Conservation (phyloP, 2,113 vertebrate genomes). For the Tupaia tana region DNA sequence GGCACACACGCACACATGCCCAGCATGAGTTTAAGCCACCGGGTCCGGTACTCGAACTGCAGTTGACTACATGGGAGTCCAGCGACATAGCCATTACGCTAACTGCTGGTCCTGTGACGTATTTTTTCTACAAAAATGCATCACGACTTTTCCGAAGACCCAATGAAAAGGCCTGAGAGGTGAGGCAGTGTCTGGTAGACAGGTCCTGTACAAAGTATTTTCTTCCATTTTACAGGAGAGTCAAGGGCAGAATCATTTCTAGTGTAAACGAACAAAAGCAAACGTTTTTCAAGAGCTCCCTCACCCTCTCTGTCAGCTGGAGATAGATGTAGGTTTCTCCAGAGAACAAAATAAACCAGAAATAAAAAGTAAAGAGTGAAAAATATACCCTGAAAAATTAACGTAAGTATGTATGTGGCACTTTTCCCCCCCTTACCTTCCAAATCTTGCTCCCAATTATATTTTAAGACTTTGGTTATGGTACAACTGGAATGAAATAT, state of each 20-base stretch:
- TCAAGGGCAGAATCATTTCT: not conserved
- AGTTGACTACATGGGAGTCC: no score
- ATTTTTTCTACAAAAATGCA: no score
- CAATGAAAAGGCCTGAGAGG: not conserved
- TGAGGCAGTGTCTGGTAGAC: not conserved
- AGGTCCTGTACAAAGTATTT: not conserved
- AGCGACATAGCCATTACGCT: no score
- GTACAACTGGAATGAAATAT: constrained; percentile 43
- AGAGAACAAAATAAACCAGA: constrained; percentile 31
- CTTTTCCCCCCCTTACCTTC: not conserved
- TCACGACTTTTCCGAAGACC: no score
- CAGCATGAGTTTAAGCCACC: no score
- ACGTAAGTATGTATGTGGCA: not conserved
- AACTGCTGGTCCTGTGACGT: no score
- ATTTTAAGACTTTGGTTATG: constrained; percentile 41
- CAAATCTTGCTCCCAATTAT: constrained; percentile 16
- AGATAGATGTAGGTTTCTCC: not conserved
- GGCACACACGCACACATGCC: no score
- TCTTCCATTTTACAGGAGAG: not conserved
- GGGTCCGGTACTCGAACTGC: no score
- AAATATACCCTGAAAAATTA: constrained; percentile 32
- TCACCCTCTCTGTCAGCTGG: not conserved
- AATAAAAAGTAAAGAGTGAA: not conserved
- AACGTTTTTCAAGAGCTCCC: not conserved
- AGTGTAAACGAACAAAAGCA: not conserved